phyloP scores from a whole-genome alignment of 1,140 invertebrate genomes.

The Plectrocnemia conspersa region DNA sequence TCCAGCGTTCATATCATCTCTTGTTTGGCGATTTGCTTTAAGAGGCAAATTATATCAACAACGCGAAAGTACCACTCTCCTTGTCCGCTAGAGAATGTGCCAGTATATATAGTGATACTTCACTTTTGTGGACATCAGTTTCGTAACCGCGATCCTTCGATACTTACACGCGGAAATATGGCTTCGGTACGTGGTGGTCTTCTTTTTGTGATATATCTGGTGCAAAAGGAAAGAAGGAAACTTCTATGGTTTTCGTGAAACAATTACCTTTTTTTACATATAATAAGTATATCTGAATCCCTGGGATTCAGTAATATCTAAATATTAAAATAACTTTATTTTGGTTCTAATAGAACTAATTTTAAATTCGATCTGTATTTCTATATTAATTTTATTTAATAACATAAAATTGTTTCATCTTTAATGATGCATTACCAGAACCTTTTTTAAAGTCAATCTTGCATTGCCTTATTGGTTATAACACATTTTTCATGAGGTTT shows the following conservation, averaged over 20 bases:
- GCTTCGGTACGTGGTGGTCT: constrained; percentile 20
- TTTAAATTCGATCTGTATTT: not conserved
- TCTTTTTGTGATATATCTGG: not conserved
- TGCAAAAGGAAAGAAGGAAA: not conserved
- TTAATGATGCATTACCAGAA: too few species aligned
- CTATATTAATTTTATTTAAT: too few species aligned
- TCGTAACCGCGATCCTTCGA: constrained; percentile 32
- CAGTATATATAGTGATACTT: constrained; percentile 28
- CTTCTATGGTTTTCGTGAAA: not conserved
- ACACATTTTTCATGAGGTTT: not conserved
- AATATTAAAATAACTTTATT: not conserved
- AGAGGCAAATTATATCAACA: constrained; percentile 25
- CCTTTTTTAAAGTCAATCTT: too few species aligned
- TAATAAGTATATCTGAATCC: not conserved
- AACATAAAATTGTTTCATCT: too few species aligned
- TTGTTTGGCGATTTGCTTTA: constrained; percentile 29
- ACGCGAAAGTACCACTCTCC: constrained; percentile 33
- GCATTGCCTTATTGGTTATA: constrained; percentile 3
- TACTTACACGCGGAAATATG: constrained; percentile 24
- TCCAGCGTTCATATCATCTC: constrained; percentile 17
- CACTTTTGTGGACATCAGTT: constrained; percentile 29
- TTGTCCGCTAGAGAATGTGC: constrained; percentile 23
- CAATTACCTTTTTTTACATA: not conserved
- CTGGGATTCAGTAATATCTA: not conserved
- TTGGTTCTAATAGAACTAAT: not conserved